Evolutionary conservation across 1,140 invertebrate species (phyloP).

Genomic region (Pogonus chalceus): DNA sequence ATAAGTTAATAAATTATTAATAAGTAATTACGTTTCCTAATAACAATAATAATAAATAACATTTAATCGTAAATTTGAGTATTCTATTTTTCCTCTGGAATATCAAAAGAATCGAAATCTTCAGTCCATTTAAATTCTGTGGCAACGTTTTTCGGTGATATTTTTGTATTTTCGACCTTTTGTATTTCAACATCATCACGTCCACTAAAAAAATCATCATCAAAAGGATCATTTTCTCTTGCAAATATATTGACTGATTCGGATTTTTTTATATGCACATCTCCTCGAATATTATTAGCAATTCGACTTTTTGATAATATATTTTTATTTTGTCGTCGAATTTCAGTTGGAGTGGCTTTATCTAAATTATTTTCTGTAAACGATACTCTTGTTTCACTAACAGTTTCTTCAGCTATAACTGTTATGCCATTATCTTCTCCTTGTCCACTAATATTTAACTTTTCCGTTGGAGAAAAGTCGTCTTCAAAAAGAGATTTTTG

Average conservation of each 20-base stretch:
- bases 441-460: conserved; percentile 23
- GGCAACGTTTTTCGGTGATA: not conserved
- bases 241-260: conserved; percentile 81
- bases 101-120: conserved; percentile 10
- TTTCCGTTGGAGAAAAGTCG: conserved; percentile 52
- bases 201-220: conserved; percentile 67
- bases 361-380: conserved; percentile 8
- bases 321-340: not conserved
- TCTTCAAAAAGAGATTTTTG: conserved; percentile 58
- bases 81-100: not conserved
- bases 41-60: conserved; percentile 1
- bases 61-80: not conserved
- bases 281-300: conserved; percentile 17
- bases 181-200: not conserved
- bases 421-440: not conserved
- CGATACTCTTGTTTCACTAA: not conserved
- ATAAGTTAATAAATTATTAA: not conserved
- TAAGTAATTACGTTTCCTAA: not conserved
- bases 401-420: conserved; percentile 7
- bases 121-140: conserved; percentile 4
- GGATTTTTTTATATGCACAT: conserved; percentile 53
- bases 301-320: conserved; percentile 13
- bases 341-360: not conserved
- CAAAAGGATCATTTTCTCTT: conserved; percentile 70
- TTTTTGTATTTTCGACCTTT: not conserved